These are phyloP conservation scores for Hipposideros larvatus DNA, from an alignment of 2,797 vertebrate species.

Conservation along the genomic window DNA sequence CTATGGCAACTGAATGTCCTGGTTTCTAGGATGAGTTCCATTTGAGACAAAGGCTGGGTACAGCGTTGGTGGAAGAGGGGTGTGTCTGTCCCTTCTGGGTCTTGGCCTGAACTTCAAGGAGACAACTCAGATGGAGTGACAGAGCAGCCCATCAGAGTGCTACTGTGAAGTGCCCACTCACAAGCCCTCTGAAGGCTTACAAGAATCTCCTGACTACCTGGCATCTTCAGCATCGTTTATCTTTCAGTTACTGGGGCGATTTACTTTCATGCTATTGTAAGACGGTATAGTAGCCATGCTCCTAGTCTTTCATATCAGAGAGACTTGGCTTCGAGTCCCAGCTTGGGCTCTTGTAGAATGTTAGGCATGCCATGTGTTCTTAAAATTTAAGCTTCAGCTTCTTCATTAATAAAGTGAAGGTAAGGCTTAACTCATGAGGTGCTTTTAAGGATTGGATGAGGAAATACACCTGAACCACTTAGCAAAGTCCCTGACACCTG, in stretches of 20 bases:
- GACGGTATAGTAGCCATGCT: background rate
- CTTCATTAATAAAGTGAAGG: slow-evolving; percentile 19
- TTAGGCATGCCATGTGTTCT: background rate
- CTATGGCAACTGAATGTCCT: background rate
- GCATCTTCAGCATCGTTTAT: background rate
- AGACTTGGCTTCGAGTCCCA: background rate
- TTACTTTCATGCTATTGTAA: background rate
- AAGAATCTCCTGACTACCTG: background rate
- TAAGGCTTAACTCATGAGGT: background rate
- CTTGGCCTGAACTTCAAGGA: background rate
- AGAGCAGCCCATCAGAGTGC: background rate
- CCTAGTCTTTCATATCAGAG: background rate
- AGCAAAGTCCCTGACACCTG: slow-evolving; percentile 33
- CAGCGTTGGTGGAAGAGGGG: background rate
- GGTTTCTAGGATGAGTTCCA: background rate
- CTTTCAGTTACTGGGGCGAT: background rate
- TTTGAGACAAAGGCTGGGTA: background rate
- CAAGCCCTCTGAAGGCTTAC: background rate
- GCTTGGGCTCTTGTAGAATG: background rate
- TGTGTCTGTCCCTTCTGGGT: background rate
- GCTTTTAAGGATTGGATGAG: background rate
- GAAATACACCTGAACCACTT: background rate
- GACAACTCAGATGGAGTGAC: background rate
- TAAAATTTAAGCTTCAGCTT: background rate
- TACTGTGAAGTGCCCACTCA: background rate